Evolutionary conservation across 2,888 invertebrate species (phyloP).

Genomic region (Sinopyrophorus schimmeli): DNA sequence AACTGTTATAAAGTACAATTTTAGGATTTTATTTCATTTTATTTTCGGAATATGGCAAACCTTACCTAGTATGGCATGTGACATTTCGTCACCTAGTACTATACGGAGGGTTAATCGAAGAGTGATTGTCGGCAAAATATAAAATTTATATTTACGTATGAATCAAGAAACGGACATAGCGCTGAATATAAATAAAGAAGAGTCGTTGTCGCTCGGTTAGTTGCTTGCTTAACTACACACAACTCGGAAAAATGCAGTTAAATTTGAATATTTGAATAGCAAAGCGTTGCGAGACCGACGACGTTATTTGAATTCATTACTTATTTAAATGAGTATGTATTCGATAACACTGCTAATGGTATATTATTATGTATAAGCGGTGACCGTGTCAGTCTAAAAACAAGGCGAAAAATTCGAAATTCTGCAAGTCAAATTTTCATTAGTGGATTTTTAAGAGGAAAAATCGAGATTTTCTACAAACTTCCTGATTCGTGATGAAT

Average conservation of each 20-base stretch:
- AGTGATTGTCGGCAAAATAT: slow-evolving; percentile 9
- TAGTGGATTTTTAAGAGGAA: slow-evolving; percentile 44
- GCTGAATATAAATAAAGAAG: slow-evolving; percentile 27
- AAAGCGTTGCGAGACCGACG: slow-evolving; percentile 33
- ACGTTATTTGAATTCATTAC: slow-evolving; percentile 48
- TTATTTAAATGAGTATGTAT: slow-evolving; percentile 50
- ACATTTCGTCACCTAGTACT: too few relatives aligned
- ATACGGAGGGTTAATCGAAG: too few relatives aligned
- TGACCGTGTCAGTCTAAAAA: slow-evolving; percentile 35
- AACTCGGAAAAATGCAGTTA: slow-evolving; percentile 38
- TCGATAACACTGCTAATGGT: slow-evolving; percentile 49
- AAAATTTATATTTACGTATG: slow-evolving; percentile 18
- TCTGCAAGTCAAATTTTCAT: slow-evolving; percentile 50
- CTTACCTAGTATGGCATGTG: too few relatives aligned
- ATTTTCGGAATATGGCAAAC: too few relatives aligned
- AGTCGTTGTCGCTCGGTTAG: slow-evolving; percentile 29
- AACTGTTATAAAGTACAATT: too few relatives aligned
- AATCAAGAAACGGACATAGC: slow-evolving; percentile 19
- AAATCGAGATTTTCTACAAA: slow-evolving; percentile 42
- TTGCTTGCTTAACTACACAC: slow-evolving; percentile 34
- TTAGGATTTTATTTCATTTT: too few relatives aligned
- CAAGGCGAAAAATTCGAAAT: slow-evolving; percentile 37
- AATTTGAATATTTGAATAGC: slow-evolving; percentile 42
- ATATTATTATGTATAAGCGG: slow-evolving; percentile 48
- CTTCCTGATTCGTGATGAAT: slow-evolving; percentile 47